phyloP scores from a whole-genome alignment of 2,113 vertebrate species.

The Anarrhichthys ocellatus region DNA sequence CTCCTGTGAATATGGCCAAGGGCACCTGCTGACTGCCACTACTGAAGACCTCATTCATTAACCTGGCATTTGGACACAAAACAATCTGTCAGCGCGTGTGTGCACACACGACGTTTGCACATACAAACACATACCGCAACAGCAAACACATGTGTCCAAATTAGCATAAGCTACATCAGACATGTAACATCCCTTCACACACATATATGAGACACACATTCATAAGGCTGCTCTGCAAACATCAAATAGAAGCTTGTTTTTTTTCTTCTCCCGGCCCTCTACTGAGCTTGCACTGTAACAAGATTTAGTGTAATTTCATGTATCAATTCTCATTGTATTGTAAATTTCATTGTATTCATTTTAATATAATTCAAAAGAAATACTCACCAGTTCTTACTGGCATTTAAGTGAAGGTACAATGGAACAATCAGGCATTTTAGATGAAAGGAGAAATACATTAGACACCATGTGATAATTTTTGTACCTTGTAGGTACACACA shows the following conservation, averaged over 20 bases:
- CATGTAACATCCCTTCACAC: neutral
- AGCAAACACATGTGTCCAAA: neutral
- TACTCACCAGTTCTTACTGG: too few relatives aligned
- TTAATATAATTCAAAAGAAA: too few relatives aligned
- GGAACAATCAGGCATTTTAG: neutral
- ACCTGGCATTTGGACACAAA: constrained; percentile 20
- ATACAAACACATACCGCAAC: neutral
- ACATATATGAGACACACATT: neutral
- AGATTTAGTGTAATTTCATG: neutral
- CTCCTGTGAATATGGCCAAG: constrained; percentile 7
- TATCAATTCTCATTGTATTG: too few relatives aligned
- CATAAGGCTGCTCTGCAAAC: neutral
- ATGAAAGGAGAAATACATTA: neutral
- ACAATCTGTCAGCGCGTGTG: neutral
- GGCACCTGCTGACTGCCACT: constrained; percentile 5
- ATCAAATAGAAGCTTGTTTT: neutral
- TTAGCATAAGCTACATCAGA: neutral
- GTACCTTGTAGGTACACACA: neutral
- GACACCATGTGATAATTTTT: neutral
- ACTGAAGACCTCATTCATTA: constrained; percentile 26
- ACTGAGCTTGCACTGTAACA: neutral
- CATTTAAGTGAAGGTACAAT: neutral
- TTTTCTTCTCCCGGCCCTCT: neutral
- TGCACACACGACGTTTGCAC: neutral
- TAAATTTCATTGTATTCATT: too few relatives aligned